Conservation (phyloP, 2,888 invertebrate species). For the Neelides folsomi region DNA sequence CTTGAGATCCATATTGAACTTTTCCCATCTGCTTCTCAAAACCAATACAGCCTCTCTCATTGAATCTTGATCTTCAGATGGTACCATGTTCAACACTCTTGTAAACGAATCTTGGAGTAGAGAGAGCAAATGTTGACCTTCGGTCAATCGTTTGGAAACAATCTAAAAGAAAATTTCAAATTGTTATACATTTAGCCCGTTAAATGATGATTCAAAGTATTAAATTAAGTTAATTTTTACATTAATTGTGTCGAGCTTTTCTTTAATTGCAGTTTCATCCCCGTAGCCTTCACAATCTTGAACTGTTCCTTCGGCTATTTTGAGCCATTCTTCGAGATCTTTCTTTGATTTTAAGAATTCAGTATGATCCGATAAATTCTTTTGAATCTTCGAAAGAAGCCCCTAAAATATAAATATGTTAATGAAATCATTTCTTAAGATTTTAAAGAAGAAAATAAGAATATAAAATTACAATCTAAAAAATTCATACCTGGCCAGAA, state of each 20-base stretch:
- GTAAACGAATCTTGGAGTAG: slow-evolving; percentile 70
- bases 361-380: slow-evolving; percentile 77
- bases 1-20: slow-evolving; percentile 72
- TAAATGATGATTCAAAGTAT: too few relatives aligned
- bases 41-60: slow-evolving; percentile 61
- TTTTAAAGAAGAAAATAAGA: neutral
- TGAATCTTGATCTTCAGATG: slow-evolving; percentile 64
- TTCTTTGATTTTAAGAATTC: slow-evolving; percentile 77
- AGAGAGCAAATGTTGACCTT: slow-evolving; percentile 63
- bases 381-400: slow-evolving; percentile 71
- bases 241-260: slow-evolving; percentile 66
- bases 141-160: slow-evolving; percentile 40
- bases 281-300: slow-evolving; percentile 71
- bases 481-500: slow-evolving; percentile 51
- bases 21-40: slow-evolving; percentile 76
- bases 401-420: slow-evolving; percentile 34
- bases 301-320: slow-evolving; percentile 63
- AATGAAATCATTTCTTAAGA: neutral
- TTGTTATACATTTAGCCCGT: neutral
- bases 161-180: slow-evolving; percentile 34
- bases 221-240: slow-evolving; percentile 43
- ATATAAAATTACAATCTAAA: neutral
- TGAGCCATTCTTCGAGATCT: slow-evolving; percentile 70
- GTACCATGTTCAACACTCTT: slow-evolving; percentile 66
- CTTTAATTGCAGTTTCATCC: slow-evolving; percentile 59